These are phyloP conservation scores for Pristionchus exspectatus DNA, from an alignment of 2,888 invertebrate species.

Conservation along the genomic window DNA sequence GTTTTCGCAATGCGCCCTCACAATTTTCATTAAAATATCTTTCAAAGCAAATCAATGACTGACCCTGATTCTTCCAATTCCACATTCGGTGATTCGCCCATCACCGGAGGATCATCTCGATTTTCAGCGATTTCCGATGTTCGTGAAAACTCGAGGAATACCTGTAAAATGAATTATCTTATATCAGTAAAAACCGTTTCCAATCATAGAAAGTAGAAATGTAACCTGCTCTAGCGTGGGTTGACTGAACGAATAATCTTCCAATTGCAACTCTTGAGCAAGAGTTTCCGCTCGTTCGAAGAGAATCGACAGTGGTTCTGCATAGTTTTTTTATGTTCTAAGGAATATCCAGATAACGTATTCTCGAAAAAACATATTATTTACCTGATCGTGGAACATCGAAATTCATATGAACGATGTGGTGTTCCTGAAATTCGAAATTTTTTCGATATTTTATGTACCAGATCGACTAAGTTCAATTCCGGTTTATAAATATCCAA, in stretches of 20 bases:
- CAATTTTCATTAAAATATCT: neutral
- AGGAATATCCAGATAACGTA: too few relatives aligned
- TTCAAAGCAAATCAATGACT: neutral
- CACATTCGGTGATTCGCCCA: neutral
- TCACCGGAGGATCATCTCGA: neutral
- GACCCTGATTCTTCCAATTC: neutral
- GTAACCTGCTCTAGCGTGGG: conserved; percentile 88
- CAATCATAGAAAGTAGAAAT: neutral
- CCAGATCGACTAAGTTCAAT: neutral
- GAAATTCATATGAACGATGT: conserved; percentile 81
- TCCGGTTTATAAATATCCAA: neutral
- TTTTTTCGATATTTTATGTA: too few relatives aligned
- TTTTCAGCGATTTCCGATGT: neutral
- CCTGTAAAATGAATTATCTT: conserved; percentile 55
- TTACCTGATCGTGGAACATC: conserved; percentile 77
- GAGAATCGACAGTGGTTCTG: conserved; percentile 80
- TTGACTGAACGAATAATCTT: conserved; percentile 88
- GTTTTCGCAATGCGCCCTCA: neutral
- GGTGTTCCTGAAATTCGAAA: conserved; percentile 67
- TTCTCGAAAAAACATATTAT: too few relatives aligned
- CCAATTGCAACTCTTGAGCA: conserved; percentile 79
- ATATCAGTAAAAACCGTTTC: neutral
- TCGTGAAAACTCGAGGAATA: conserved; percentile 65
- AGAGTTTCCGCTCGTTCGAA: conserved; percentile 80
- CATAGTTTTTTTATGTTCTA: neutral